Conservation (phyloP, 2,888 invertebrate genomes). For the Cacoxenus indagator region DNA sequence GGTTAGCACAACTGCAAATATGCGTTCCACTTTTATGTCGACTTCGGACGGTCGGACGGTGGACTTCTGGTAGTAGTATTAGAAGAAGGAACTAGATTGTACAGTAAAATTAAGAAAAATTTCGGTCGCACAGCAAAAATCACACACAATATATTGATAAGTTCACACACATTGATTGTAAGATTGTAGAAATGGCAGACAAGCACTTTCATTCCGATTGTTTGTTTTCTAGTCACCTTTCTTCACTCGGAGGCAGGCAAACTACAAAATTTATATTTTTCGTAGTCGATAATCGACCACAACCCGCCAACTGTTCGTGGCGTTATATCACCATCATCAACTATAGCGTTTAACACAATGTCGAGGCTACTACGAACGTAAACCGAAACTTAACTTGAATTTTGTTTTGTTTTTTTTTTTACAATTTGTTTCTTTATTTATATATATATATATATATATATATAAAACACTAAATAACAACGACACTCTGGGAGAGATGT, state of each 20-base stretch:
- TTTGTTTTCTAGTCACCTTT: background rate
- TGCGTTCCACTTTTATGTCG: too few species aligned
- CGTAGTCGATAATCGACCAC: background rate
- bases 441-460: too few species aligned
- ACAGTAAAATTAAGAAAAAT: background rate
- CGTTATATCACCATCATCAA: slow-evolving; percentile 23
- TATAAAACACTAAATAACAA: background rate
- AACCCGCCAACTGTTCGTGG: background rate
- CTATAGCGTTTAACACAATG: background rate
- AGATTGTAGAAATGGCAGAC: background rate
- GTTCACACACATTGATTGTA: too few species aligned
- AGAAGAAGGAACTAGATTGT: background rate
- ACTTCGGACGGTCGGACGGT: background rate
- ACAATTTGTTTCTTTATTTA: too few species aligned
- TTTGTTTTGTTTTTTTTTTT: background rate
- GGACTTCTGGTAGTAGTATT: background rate
- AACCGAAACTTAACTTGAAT: background rate
- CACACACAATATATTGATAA: too few species aligned
- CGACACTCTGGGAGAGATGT: background rate
- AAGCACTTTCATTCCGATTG: background rate
- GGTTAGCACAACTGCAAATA: background rate
- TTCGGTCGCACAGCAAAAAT: too few species aligned
- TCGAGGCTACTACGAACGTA: too few species aligned
- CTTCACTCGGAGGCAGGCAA: background rate
- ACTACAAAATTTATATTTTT: background rate